phyloP scores from a whole-genome alignment of 2,797 vertebrate genomes.

The Mormyrus hasselquistii region DNA sequence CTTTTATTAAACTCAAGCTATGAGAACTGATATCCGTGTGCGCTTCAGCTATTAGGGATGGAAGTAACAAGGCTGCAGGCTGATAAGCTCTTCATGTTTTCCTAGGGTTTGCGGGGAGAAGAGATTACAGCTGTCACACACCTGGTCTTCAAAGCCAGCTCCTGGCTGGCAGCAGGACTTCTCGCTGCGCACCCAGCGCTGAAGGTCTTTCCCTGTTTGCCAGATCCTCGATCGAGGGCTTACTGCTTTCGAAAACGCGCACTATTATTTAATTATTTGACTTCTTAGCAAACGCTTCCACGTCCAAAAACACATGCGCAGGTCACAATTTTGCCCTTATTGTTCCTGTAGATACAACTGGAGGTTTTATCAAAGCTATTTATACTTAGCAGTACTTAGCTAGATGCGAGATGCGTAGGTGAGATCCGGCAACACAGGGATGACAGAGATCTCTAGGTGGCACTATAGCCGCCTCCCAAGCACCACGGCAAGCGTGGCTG shows the following conservation, averaged over 20 bases:
- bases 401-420: neutral
- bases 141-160: neutral
- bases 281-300: neutral
- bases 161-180: neutral
- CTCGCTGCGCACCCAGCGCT: neutral
- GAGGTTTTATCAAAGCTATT: neutral
- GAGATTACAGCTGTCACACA: conserved; percentile 13
- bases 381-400: neutral
- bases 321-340: neutral
- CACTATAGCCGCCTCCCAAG: neutral
- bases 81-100: neutral
- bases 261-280: neutral
- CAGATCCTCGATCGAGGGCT: neutral
- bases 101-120: neutral
- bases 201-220: neutral
- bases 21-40: neutral
- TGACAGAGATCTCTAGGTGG: neutral
- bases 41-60: neutral
- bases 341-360: neutral
- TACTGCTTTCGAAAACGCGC: neutral
- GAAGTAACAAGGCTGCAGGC: neutral
- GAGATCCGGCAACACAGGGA: neutral
- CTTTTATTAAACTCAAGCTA: neutral
- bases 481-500: neutral
- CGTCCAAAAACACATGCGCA: neutral